Conservation (phyloP, 2,113 vertebrate species). For the Pagrus major region DNA sequence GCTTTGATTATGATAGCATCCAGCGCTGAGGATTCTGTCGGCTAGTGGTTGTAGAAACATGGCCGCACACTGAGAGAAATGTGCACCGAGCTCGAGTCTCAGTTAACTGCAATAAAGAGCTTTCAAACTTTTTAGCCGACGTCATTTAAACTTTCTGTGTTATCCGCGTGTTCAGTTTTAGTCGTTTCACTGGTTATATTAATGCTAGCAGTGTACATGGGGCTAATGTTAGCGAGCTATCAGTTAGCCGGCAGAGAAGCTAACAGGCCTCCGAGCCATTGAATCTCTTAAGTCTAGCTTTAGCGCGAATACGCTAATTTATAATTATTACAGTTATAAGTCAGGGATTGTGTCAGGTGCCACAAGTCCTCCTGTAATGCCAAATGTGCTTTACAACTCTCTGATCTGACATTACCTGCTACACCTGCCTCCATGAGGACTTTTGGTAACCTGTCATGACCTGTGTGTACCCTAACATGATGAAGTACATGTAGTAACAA, state of each 20-base stretch:
- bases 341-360: fast-evolving
- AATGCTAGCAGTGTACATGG: fast-evolving
- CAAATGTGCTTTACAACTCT: neutral
- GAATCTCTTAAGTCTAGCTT: neutral
- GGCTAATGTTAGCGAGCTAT: neutral
- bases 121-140: fast-evolving
- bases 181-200: fast-evolving
- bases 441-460: neutral
- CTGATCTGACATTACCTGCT: neutral
- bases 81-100: slow-evolving; percentile 28
- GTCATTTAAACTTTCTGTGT: fast-evolving
- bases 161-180: fast-evolving
- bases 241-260: neutral
- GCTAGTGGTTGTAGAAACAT: slow-evolving; percentile 66
- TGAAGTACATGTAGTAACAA: neutral
- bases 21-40: neutral
- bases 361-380: too few relatives aligned
- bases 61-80: slow-evolving; percentile 68
- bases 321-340: fast-evolving
- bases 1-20: slow-evolving; percentile 61
- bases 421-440: neutral
- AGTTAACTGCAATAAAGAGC: fast-evolving
- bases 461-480: fast-evolving
- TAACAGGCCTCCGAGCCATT: slow-evolving; percentile 36
- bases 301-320: fast-evolving